Conservation (phyloP, 2,797 vertebrate species). For the Acrocephalus scirpaceus region DNA sequence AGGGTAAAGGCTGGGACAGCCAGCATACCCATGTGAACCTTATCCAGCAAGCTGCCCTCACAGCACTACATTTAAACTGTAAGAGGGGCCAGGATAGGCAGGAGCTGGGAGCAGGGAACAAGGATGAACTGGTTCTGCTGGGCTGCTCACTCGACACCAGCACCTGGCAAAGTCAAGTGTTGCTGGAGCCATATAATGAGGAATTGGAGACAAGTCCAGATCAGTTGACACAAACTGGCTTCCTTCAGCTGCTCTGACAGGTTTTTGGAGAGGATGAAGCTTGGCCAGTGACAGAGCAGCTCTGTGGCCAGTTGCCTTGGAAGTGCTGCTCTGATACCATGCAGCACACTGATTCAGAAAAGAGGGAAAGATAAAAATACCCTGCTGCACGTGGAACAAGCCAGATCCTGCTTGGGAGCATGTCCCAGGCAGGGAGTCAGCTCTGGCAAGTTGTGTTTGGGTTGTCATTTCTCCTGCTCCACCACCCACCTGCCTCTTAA, state of each 20-base stretch:
- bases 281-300: neutral
- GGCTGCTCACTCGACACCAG: neutral
- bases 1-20: neutral
- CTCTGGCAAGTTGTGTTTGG: neutral
- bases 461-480: neutral
- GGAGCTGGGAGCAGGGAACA: neutral
- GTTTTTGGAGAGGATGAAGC: neutral
- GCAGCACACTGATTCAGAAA: neutral
- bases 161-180: neutral
- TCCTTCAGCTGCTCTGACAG: neutral
- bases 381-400: neutral
- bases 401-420: neutral
- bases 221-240: neutral
- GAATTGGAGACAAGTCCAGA: neutral
- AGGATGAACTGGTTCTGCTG: neutral
- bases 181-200: neutral
- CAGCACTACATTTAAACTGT: rapidly evolving
- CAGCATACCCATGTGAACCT: rapidly evolving
- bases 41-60: neutral
- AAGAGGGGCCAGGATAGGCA: neutral
- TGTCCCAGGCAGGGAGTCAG: neutral
- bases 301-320: neutral
- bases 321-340: neutral
- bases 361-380: neutral
- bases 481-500: neutral